These are phyloP conservation scores for Tachysurus fulvidraco DNA, from an alignment of 2,113 vertebrate genomes.

Conservation along the genomic window DNA sequence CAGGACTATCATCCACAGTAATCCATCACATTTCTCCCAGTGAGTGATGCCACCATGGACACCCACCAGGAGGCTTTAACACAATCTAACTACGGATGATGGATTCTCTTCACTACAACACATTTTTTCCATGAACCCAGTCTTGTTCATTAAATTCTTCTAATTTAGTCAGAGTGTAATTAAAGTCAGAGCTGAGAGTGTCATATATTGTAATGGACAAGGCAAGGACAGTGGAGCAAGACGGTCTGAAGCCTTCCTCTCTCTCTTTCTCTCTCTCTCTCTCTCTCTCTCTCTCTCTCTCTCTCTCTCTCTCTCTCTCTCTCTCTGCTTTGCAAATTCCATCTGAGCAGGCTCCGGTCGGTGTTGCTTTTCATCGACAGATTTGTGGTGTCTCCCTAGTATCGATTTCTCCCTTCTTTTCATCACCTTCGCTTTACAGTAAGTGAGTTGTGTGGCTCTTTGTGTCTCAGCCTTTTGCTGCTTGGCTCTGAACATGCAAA, in stretches of 20 bases:
- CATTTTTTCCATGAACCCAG: neutral
- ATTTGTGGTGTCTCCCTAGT: constrained; percentile 68
- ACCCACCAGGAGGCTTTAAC: constrained; percentile 35
- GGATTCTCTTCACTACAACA: neutral
- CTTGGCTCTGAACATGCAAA: constrained; percentile 38
- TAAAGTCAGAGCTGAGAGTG: constrained; percentile 32
- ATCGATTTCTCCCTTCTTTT: constrained; percentile 70
- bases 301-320: constrained; percentile 39
- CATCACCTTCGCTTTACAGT: constrained; percentile 65
- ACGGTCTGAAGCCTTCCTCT: constrained; percentile 40
- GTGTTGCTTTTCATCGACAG: constrained; percentile 63
- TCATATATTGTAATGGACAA: constrained; percentile 49
- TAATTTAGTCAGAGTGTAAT: constrained; percentile 35
- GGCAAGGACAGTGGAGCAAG: constrained; percentile 35
- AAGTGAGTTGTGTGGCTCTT: constrained; percentile 72
- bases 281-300: constrained; percentile 47
- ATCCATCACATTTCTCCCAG: constrained; percentile 40
- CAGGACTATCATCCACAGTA: constrained; percentile 39
- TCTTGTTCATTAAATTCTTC: constrained; percentile 42
- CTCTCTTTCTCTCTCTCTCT: constrained; percentile 56
- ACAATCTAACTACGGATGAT: neutral
- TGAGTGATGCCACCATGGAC: constrained; percentile 8
- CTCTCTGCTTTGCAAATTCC: constrained; percentile 65
- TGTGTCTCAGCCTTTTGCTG: constrained; percentile 53
- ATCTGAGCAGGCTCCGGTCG: constrained; percentile 58